Evolutionary conservation across 2,113 vertebrate species (phyloP).

Genomic region (Coreoperca whiteheadi): DNA sequence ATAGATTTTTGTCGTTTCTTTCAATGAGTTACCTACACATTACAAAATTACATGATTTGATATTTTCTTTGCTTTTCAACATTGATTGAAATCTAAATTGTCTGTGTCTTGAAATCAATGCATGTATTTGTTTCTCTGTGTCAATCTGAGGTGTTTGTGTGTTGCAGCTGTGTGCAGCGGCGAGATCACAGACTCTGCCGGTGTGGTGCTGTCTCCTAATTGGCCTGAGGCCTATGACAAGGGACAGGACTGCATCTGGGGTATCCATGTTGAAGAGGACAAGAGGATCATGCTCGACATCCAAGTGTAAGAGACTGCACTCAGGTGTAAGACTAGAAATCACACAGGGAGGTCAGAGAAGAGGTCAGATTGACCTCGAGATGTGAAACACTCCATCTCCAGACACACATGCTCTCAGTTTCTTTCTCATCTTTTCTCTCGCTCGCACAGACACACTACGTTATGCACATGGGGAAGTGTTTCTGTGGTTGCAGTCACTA

Average conservation of each 20-base stretch:
- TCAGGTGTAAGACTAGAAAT: conserved; percentile 48
- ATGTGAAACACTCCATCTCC: conserved; percentile 39
- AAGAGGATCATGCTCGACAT: conserved; percentile 97
- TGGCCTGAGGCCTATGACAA: conserved; percentile 97
- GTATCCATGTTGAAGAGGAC: conserved; percentile 97
- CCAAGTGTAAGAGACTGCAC: conserved; percentile 89
- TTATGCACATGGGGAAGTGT: conserved; percentile 43
- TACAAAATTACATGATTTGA: neutral
- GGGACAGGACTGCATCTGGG: conserved; percentile 99
- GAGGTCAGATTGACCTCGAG: conserved; percentile 49
- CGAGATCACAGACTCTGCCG: conserved; percentile 92
- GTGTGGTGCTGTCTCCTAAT: conserved; percentile 96
- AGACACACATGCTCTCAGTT: conserved; percentile 7
- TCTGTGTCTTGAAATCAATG: neutral
- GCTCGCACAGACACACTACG: neutral
- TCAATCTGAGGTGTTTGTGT: conserved; percentile 50
- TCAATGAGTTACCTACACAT: neutral
- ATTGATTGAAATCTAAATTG: neutral
- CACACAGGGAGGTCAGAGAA: conserved; percentile 39
- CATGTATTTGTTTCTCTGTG: neutral
- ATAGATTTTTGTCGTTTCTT: neutral
- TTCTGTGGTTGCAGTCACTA: conserved; percentile 63
- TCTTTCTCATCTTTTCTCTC: conserved; percentile 18
- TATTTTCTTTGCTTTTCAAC: neutral
- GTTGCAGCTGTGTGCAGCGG: conserved; percentile 95